A percentile compares a stretch with the other conserved stretches of the same genome.
Evolutionary conservation across 2,113 vertebrate species (phyloP).

Genomic region (Epinephelus lanceolatus): DNA sequence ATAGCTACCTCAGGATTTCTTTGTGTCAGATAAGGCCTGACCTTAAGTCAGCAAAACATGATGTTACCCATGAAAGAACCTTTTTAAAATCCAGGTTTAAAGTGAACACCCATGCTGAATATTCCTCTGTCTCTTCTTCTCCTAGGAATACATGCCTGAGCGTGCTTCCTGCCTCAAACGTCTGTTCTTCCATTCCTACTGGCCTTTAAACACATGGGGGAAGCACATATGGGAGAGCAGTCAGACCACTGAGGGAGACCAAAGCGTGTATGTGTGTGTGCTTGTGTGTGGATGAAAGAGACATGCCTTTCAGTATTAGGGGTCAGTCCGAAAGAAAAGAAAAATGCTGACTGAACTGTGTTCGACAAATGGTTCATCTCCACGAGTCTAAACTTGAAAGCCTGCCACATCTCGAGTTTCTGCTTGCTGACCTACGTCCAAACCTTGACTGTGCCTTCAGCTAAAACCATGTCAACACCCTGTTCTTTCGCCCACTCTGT

Average conservation of each 20-base stretch:
- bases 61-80: neutral
- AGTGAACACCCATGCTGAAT: conserved; percentile 24
- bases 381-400: conserved; percentile 70
- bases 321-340: conserved; percentile 56
- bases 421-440: conserved; percentile 34
- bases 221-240: conserved; percentile 75
- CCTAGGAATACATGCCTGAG: conserved; percentile 82
- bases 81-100: neutral
- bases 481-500: conserved; percentile 32
- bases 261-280: conserved; percentile 39
- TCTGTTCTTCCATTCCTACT: conserved; percentile 72
- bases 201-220: conserved; percentile 69
- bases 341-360: conserved; percentile 47
- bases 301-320: conserved; percentile 82
- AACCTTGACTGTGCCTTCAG: conserved; percentile 36
- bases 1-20: neutral
- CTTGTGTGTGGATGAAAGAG: conserved; percentile 38
- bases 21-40: neutral
- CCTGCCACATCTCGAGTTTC: conserved; percentile 56
- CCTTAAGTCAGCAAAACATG: neutral
- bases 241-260: conserved; percentile 77
- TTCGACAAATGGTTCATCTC: conserved; percentile 61
- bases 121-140: conserved; percentile 29
- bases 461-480: conserved; percentile 41
- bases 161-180: conserved; percentile 61